These are phyloP conservation scores for Spizaetus ornatus DNA, from an alignment of 2,113 vertebrate species.

Conservation along the genomic window DNA sequence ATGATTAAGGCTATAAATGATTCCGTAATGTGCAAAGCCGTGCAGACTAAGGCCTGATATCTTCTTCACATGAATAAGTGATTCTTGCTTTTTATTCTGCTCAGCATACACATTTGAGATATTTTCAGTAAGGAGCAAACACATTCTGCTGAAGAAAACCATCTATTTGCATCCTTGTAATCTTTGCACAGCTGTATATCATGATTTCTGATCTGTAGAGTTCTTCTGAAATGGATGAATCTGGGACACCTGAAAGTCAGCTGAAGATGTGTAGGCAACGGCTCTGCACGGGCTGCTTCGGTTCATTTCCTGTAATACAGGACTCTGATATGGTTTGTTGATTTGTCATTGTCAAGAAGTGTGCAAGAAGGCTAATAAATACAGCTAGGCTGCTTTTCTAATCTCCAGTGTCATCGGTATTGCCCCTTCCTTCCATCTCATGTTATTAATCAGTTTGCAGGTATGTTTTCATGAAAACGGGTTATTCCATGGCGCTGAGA, in stretches of 20 bases:
- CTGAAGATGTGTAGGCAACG: background rate
- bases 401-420: background rate
- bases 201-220: conserved; percentile 8
- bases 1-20: conserved; percentile 24
- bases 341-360: background rate
- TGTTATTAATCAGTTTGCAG: background rate
- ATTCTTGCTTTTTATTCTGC: conserved; percentile 47
- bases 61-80: conserved; percentile 16
- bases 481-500: background rate
- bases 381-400: background rate
- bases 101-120: conserved; percentile 33
- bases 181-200: conserved; percentile 14
- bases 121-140: conserved; percentile 53
- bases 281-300: background rate
- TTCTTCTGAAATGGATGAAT: conserved; percentile 37
- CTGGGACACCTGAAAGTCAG: conserved; percentile 13
- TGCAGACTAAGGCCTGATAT: background rate
- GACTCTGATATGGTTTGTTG: background rate
- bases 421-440: background rate
- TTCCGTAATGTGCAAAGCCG: conserved; percentile 1
- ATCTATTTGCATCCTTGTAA: conserved; percentile 35
- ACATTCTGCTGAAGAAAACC: conserved; percentile 7
- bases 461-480: background rate
- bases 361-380: background rate
- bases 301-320: conserved; percentile 22